These are phyloP conservation scores for Ailuropoda melanoleuca DNA, from an alignment of 2,113 vertebrate genomes.

Conservation along the genomic window DNA sequence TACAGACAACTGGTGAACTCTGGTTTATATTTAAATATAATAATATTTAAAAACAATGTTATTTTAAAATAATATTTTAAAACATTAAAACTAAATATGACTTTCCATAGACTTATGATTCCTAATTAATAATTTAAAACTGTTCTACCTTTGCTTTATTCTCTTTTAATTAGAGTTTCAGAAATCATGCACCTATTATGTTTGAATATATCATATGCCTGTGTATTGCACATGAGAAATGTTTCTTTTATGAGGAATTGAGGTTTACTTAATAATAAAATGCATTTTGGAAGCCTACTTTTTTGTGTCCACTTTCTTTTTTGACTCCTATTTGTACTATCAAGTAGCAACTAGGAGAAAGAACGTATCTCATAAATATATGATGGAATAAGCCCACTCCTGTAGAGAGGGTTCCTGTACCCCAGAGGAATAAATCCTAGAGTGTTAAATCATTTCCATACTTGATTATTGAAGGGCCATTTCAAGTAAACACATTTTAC, in stretches of 20 bases:
- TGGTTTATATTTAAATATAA: neutral
- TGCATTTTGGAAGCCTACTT: neutral
- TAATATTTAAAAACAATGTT: neutral
- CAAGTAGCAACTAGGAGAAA: neutral
- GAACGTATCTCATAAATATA: neutral
- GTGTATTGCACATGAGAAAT: neutral
- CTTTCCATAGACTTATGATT: neutral
- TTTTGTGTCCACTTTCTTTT: neutral
- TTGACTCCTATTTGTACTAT: neutral
- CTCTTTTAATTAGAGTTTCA: neutral
- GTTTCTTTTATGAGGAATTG: neutral
- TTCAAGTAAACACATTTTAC: conserved; percentile 6
- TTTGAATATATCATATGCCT: too few relatives aligned
- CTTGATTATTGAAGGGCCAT: neutral
- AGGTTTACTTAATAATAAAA: neutral
- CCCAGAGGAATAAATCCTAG: neutral
- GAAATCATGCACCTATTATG: neutral
- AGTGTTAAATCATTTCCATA: neutral
- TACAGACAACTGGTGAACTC: neutral
- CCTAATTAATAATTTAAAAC: neutral
- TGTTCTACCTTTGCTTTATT: neutral
- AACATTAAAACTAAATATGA: neutral
- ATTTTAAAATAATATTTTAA: neutral
- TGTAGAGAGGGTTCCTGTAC: neutral
- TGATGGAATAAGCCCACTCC: neutral